Base-by-base conservation (phyloP, 2,888 invertebrate species). In the Ernsta delagoae region DNA sequence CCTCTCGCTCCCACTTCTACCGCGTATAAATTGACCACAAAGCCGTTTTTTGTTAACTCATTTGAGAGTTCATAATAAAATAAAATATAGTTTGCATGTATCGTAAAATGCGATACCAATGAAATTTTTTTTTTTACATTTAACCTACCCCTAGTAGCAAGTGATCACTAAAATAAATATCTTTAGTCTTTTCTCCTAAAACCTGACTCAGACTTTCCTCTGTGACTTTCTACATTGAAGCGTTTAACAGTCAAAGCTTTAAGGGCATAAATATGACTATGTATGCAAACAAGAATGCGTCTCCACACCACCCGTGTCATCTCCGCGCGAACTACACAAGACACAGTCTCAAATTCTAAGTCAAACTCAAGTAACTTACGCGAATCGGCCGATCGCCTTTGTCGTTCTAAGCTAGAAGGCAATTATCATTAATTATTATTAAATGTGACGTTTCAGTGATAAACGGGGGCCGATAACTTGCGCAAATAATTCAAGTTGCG, bases 391-490 rank as follows among this genome's bases (percentile, higher is more conserved):
- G 89, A 92, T 92, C 91, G 93, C 91, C 90, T 92, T 90, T 89
- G 88, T 83, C 82, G 85, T 92, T 68, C 68, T 68, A 91, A 92
- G 92, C 93, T 89, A 83, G 86, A 84, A 88, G 88, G 91, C 92
- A 93, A 93, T 93, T 93, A 93, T 90, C 92, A 92, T 93, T 92
- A 91, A 92, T 93, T 91, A 93, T 93, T 92, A 93, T 93, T 93
- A 93, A 92, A 93, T 90, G 89, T 88, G 92, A 92, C 92, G 86
- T 80, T 86, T 83, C 76, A 75, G 83, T 91, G 92, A 92, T 92
- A 90, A 92, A 92, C 90, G 91, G 87, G 76, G 77, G 78, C 89
- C 88, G 92, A 93, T 93, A 92, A 91, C 90, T 92, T 90, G 89
- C 76, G 83, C 89, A 89, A 91, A 92, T 92, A 92, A 89, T 84